Conservation (phyloP, 2,797 vertebrate genomes). For the Kryptopterus vitreolus region DNA sequence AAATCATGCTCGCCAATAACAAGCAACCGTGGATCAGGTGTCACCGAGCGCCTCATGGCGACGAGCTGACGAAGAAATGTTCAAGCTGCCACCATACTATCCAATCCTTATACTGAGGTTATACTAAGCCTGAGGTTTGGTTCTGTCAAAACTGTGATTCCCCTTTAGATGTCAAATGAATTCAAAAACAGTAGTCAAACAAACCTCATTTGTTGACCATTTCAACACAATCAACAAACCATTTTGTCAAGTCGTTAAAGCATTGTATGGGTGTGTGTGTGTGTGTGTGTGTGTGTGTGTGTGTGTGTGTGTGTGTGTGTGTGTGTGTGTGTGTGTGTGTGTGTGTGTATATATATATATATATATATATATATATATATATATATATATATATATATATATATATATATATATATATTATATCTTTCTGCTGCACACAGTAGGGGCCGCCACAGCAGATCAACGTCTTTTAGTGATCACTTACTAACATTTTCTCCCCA, state of each 20-base stretch:
- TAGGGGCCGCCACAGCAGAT: too few species aligned
- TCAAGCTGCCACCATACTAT: constrained; percentile 34
- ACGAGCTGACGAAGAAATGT: constrained; percentile 19
- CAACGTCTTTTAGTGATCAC: too few species aligned
- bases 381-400: too few species aligned
- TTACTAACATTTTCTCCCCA: too few species aligned
- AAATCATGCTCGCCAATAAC: constrained; percentile 4
- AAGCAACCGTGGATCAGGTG: constrained; percentile 1
- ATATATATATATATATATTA: too few species aligned
- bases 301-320: too few species aligned
- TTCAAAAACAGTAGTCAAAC: not conserved
- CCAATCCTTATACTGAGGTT: not conserved
- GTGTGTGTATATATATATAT: too few species aligned
- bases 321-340: too few species aligned
- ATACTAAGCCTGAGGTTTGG: not conserved
- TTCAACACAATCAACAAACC: not conserved
- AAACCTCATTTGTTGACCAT: not conserved
- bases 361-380: too few species aligned
- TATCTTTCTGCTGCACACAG: too few species aligned
- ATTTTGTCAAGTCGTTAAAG: not conserved
- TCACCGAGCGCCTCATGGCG: constrained; percentile 15
- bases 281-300: too few species aligned
- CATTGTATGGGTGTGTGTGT: not conserved
- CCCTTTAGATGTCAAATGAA: not conserved
- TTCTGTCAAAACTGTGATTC: not conserved